A percentile compares a stretch with the other conserved stretches of the same genome.
These are phyloP conservation scores for Tolmerus cingulatus DNA, from an alignment of 2,888 invertebrate species.

Conservation along the genomic window DNA sequence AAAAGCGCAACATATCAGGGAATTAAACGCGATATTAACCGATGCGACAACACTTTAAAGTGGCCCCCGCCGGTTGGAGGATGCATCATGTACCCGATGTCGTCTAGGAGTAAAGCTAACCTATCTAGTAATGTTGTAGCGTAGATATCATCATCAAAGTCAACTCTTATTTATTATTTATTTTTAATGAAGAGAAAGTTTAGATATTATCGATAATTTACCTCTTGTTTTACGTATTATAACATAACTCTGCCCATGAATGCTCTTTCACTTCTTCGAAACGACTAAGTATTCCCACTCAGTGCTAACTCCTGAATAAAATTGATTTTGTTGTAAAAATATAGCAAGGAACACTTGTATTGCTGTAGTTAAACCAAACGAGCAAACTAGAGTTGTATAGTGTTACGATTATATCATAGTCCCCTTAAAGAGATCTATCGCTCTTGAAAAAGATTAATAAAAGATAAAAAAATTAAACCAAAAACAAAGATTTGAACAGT, in stretches of 20 bases:
- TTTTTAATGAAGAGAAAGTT: slow-evolving; percentile 27
- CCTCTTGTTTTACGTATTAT: slow-evolving; percentile 30
- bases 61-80: neutral
- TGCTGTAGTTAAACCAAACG: slow-evolving; percentile 9
- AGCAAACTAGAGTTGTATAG: slow-evolving; percentile 32
- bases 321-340: neutral
- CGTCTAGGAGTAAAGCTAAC: slow-evolving; percentile 12
- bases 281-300: neutral
- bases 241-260: slow-evolving; percentile 20
- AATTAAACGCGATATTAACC: slow-evolving; percentile 76
- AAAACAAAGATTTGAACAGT: neutral
- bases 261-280: slow-evolving; percentile 9
- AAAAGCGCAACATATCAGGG: slow-evolving; percentile 92
- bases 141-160: slow-evolving; percentile 45
- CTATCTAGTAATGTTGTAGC: slow-evolving; percentile 20
- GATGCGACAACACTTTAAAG: slow-evolving; percentile 67
- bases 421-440: neutral
- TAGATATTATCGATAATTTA: slow-evolving; percentile 26
- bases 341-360: neutral
- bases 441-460: neutral
- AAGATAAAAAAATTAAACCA: neutral
- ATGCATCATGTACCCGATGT: neutral
- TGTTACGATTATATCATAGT: neutral
- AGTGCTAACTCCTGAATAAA: neutral
- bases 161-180: slow-evolving; percentile 42